Evolutionary conservation across 2,797 vertebrate species (phyloP), one percentile per base, ranked within the genome.

Genomic region (Notoglanidium macrostoma): DNA sequence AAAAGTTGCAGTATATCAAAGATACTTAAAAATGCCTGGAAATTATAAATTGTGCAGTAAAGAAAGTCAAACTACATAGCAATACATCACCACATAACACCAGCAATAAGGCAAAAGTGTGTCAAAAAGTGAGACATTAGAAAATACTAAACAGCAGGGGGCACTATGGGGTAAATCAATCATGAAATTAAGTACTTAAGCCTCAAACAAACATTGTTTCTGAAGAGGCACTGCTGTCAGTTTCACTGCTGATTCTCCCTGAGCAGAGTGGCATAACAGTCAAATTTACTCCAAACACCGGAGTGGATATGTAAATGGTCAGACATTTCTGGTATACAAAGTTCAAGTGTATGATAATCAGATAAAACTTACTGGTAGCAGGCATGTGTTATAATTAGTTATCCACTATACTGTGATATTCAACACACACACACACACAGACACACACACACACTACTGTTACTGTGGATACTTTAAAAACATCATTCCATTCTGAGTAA

Each of bases 101-200:
- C 40, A 82, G 46, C 19, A 23, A 49, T 44, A 85, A 44, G 46
- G 57, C 49, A 68, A 49, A 68, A 61, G 12, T 2, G 17, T n/a
- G 5, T 44, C 35, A 80, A 65, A 65, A 59, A 57, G 26, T 67
- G 32, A 9, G 1, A 65, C 29, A 12, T 11, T 8, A 17, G 19
- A 59, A 44, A 21, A 19, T 55, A 70, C 54, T 81, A 12, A 86
- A 86, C 90, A 90, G 89, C 83, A 91, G 89, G 61, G 88, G 85
- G 76, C 74, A 85, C 78, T 86, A 61, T 61, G 59, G 88, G 85
- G 86, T 40, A 8, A 85, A 74, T 49, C 0, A 9, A 17, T 81
- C 17, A 44, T 59, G 14, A 35, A 54, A 65, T n/a, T 29, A 76
- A 49, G 44, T 5, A 46, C 23, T 23, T 12, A n/a, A 87, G 55